Percentiles rank a stretch among this genome's conserved stretches.
phyloP scores from a whole-genome alignment of 2,888 invertebrate genomes.

The Philhelius pedissequus region DNA sequence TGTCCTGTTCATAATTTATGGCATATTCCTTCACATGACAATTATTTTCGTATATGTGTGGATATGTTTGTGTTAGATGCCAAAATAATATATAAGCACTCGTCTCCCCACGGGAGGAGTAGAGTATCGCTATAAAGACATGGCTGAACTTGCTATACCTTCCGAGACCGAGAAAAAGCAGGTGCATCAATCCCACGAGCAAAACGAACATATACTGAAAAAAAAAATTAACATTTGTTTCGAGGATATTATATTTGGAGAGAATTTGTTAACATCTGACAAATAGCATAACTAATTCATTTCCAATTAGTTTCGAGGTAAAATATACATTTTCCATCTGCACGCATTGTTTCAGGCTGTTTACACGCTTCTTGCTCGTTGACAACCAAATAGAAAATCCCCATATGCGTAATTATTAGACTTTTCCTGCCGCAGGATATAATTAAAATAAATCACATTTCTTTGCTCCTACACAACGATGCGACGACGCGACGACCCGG shows the following conservation, averaged over 20 bases:
- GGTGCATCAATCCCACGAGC: conserved; percentile 28
- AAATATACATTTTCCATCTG: conserved; percentile 38
- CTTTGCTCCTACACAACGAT: neutral
- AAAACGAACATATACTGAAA: neutral
- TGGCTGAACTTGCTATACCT: neutral
- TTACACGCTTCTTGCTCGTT: conserved; percentile 12
- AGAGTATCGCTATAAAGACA: neutral
- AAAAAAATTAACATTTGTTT: conserved; percentile 21
- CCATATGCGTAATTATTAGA: conserved; percentile 56
- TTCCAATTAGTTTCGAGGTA: conserved; percentile 60
- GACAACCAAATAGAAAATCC: conserved; percentile 35
- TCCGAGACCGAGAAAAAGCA: conserved; percentile 13
- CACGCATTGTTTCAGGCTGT: conserved; percentile 17
- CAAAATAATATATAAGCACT: neutral
- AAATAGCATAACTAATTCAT: conserved; percentile 68
- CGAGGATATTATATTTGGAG: conserved; percentile 37
- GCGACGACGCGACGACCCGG: neutral
- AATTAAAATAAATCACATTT: conserved; percentile 62
- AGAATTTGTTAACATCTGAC: conserved; percentile 63
- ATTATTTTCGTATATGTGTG: conserved; percentile 17
- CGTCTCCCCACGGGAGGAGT: neutral
- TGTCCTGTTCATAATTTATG: conserved; percentile 61
- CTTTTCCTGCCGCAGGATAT: conserved; percentile 63
- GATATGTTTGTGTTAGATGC: conserved; percentile 18
- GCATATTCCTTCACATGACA: conserved; percentile 17